These are phyloP conservation scores for Anastatus disparis DNA, from an alignment of 1,140 invertebrate species.

Conservation along the genomic window DNA sequence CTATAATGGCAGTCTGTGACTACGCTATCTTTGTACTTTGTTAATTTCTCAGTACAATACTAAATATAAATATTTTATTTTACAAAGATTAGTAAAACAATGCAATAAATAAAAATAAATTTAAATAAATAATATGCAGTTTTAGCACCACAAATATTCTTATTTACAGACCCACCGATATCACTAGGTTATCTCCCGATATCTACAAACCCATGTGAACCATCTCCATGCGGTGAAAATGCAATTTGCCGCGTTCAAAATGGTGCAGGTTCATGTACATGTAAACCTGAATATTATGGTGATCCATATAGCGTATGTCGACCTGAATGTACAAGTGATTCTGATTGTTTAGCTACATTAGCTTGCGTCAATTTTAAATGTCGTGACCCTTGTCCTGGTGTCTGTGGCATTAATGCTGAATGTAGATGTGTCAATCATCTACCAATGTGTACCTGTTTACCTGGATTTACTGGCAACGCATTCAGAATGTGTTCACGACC, in stretches of 20 bases:
- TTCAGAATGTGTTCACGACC: constrained; percentile 63
- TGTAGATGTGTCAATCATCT: constrained; percentile 78
- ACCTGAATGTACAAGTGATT: constrained; percentile 76
- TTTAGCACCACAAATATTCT: no score
- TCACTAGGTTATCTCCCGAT: background rate
- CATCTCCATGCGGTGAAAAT: constrained; percentile 71
- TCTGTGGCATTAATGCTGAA: constrained; percentile 73
- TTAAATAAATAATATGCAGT: no score
- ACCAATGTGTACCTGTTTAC: constrained; percentile 75
- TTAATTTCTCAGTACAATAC: no score
- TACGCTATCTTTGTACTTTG: no score
- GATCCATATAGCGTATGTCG: constrained; percentile 69
- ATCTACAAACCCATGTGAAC: constrained; percentile 71
- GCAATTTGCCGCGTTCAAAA: constrained; percentile 69
- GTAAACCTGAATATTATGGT: constrained; percentile 61
- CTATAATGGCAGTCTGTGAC: no score
- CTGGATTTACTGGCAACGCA: constrained; percentile 74
- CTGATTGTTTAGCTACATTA: constrained; percentile 72
- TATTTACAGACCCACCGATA: no score
- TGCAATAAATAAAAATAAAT: no score
- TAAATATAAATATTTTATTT: no score
- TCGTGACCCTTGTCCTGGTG: constrained; percentile 75
- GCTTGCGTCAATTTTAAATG: constrained; percentile 76
- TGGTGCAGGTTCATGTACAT: constrained; percentile 66
- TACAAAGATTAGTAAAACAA: no score